Base-by-base conservation (phyloP, 2,113 vertebrate species). In the Mormyrus lacerda region DNA sequence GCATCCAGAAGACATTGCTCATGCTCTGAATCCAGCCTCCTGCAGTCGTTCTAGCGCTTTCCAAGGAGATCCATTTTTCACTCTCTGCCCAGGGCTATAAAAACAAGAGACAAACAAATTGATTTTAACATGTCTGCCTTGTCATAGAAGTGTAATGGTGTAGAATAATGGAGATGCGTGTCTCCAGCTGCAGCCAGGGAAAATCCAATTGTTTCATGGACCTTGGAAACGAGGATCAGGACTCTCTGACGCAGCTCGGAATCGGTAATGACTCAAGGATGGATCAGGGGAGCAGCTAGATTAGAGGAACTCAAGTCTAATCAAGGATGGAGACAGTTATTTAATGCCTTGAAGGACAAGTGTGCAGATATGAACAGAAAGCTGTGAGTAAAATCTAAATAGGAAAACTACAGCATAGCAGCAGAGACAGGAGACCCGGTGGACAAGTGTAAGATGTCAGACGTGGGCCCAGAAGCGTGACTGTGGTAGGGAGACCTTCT, bases 91-190 rank as follows among this genome's bases (percentile, higher is more conserved):
- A 90, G 89, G 88, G 93, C 92, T 92, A 93, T 94, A 93, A 94
- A 95, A 93, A 92, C 92, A 89, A 93, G 92, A 95, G 94, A 95
- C 93, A 94, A 94, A 94, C 92, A 92, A 94, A 95, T 96, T 95
- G 94, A 95, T 95, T 95, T 94, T 92, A 95, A 95, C 93, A 94
- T 88, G 92, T 91, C 91, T 93, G 90, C 91, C 89, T 91, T 82
- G 93, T 94, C 95, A 91, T 79, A 92, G 93, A 93, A 95, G 91
- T 91, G 82, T 91, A 92, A 91, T 92, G 91, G 90, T 93, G 92
- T 90, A 90, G 92, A 94, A 92, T 93, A 92, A 94, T 94, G 89
- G 90, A 95, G 93, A 95, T 94, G 92, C 92, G 95, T 94, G 90
- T 92, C 90, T 91, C 91, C 79, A 89, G 55, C 65, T 87, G 87